phyloP scores from a whole-genome alignment of 2,797 vertebrate species.

The Hapalemur alaotrensis region DNA sequence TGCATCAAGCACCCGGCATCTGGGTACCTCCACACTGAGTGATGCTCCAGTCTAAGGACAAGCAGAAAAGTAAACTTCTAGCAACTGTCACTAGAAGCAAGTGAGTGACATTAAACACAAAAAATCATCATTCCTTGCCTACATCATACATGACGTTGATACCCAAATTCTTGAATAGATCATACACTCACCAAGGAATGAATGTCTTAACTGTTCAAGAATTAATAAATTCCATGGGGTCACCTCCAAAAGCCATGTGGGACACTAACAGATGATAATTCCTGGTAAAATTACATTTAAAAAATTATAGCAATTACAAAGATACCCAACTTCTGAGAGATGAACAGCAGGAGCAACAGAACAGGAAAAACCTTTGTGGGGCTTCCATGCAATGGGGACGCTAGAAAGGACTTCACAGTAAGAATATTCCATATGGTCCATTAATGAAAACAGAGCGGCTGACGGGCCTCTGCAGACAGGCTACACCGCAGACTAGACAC shows the following conservation, averaged over 20 bases:
- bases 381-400: not conserved
- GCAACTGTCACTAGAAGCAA: not conserved
- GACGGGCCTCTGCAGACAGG: not conserved
- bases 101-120: not conserved
- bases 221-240: not conserved
- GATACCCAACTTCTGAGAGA: not conserved
- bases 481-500: not conserved
- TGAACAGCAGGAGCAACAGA: not conserved
- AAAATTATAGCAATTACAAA: not conserved
- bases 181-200: not conserved
- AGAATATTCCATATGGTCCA: not conserved
- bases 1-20: not conserved
- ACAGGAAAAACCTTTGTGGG: not conserved
- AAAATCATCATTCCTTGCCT: not conserved
- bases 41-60: not conserved
- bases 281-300: not conserved
- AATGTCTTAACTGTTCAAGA: not conserved
- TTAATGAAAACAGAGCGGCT: not conserved
- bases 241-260: not conserved
- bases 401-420: not conserved
- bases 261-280: not conserved
- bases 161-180: not conserved
- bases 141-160: fast-evolving
- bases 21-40: too few relatives aligned
- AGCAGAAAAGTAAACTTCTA: not conserved